Evolutionary conservation across 2,113 vertebrate genomes (phyloP).

Genomic region (Mystacornis crossleyi): DNA sequence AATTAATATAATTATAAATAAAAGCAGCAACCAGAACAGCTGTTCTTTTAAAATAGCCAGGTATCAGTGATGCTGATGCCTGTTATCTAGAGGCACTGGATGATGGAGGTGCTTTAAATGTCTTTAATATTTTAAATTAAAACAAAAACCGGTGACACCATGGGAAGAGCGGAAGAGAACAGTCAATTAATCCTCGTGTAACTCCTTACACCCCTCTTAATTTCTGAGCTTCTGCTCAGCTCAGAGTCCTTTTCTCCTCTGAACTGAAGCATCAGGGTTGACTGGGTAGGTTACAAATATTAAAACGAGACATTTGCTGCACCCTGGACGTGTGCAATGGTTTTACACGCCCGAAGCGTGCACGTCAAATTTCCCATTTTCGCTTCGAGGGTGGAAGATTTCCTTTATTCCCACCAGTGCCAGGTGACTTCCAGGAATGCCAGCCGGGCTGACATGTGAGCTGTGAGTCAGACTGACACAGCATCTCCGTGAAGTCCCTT

Average conservation of each 20-base stretch:
- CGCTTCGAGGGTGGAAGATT: background rate
- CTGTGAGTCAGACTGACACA: slow-evolving; percentile 23
- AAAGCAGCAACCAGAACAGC: background rate
- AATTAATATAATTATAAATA: background rate
- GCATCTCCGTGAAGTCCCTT: background rate
- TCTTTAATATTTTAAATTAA: background rate
- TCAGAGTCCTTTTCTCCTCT: background rate
- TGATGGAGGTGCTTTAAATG: background rate
- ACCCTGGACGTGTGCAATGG: background rate
- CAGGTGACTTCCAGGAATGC: slow-evolving; percentile 23
- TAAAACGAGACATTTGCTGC: background rate
- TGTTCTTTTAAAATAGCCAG: background rate
- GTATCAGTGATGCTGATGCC: background rate
- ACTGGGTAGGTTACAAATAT: background rate
- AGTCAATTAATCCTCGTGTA: background rate
- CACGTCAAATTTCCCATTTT: background rate
- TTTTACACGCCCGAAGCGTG: background rate
- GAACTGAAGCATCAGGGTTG: background rate
- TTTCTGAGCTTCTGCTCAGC: background rate
- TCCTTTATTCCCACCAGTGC: background rate
- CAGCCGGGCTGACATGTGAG: background rate
- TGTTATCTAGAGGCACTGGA: background rate
- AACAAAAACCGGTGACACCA: background rate
- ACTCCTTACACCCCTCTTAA: background rate
- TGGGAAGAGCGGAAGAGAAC: background rate